These are phyloP conservation scores for Python bivittatus DNA, from an alignment of 2,113 vertebrate species.

Conservation along the genomic window DNA sequence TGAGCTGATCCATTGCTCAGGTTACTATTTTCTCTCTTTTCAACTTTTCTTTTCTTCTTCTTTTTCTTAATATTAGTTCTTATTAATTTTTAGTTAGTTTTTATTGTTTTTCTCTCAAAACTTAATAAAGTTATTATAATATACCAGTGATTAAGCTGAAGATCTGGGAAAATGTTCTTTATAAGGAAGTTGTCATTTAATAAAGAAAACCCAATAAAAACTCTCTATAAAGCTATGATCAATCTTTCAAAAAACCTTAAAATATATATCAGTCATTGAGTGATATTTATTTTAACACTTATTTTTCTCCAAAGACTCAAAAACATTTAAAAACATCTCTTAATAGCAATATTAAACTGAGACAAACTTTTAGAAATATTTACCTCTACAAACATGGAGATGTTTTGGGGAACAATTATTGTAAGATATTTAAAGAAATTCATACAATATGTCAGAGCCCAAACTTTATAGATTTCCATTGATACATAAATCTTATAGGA, in stretches of 20 bases:
- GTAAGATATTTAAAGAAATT: background rate
- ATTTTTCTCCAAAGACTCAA: background rate
- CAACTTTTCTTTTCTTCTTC: no score
- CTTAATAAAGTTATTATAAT: no score
- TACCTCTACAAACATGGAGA: background rate
- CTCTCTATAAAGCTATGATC: background rate
- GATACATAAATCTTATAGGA: background rate
- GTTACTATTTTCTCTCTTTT: no score
- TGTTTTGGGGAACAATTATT: background rate
- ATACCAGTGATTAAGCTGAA: no score
- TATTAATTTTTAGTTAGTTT: no score
- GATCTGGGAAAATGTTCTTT: no score
- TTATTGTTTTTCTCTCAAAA: no score
- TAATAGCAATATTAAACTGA: background rate
- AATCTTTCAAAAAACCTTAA: background rate
- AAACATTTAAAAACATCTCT: background rate
- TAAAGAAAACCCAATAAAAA: background rate
- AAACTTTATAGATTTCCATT: background rate
- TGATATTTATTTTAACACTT: background rate
- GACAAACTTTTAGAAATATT: background rate
- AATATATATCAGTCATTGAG: background rate
- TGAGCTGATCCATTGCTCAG: no score
- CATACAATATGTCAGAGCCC: background rate
- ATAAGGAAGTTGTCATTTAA: no score
- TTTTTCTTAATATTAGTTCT: no score